phyloP scores from a whole-genome alignment of 2,113 vertebrate genomes.

The Clarias magur region DNA sequence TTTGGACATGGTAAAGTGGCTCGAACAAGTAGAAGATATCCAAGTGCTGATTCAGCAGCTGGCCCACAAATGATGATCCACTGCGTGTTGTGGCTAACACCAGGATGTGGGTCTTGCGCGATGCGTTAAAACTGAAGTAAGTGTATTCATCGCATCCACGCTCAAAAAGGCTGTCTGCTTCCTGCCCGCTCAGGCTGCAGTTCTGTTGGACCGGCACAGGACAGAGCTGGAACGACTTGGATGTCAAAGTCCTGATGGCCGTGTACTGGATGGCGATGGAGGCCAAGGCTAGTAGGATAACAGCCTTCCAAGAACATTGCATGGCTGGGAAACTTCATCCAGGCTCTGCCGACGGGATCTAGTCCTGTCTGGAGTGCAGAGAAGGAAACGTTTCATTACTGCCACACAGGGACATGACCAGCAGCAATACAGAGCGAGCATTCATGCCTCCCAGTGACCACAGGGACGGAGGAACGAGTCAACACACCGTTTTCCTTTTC shows the following conservation, averaged over 20 bases:
- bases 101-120: slow-evolving; percentile 88
- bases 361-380: slow-evolving; percentile 69
- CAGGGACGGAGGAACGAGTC: slow-evolving; percentile 42
- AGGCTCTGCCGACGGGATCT: slow-evolving; percentile 68
- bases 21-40: slow-evolving; percentile 98
- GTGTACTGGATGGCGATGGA: slow-evolving; percentile 98
- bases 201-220: slow-evolving; percentile 81
- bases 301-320: slow-evolving; percentile 99
- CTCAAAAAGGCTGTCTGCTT: slow-evolving; percentile 79
- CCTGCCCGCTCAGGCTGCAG: slow-evolving; percentile 80
- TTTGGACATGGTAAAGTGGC: slow-evolving; percentile 95
- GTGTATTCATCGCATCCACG: slow-evolving; percentile 87
- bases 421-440: slow-evolving; percentile 50
- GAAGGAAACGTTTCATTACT: slow-evolving; percentile 49
- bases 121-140: slow-evolving; percentile 79
- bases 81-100: slow-evolving; percentile 94
- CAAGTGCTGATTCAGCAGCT: slow-evolving; percentile 96
- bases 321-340: slow-evolving; percentile 95
- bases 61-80: slow-evolving; percentile 92
- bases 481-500: slow-evolving; percentile 31
- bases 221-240: slow-evolving; percentile 92
- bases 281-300: slow-evolving; percentile 94
- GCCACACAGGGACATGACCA: slow-evolving; percentile 38
- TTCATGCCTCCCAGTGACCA: slow-evolving; percentile 51
- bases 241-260: slow-evolving; percentile 93